Evolutionary conservation across 2,888 invertebrate genomes (phyloP).

Genomic region (Leistus spinibarbis): DNA sequence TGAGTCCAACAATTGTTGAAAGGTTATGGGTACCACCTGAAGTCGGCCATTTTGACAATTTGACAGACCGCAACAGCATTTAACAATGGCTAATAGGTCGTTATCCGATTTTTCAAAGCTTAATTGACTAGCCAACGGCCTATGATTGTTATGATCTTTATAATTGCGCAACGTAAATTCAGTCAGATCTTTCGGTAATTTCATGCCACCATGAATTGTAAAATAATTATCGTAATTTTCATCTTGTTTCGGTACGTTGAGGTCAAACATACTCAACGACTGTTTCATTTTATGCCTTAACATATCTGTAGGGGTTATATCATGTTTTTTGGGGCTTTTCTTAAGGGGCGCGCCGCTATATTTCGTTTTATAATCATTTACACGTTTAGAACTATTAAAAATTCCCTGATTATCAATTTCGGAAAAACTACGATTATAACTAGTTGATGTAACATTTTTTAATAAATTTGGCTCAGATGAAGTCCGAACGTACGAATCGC

Average conservation of each 20-base stretch:
- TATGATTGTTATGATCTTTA: conserved; percentile 20
- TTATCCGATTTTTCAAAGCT: conserved; percentile 11
- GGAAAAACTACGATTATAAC: conserved; percentile 22
- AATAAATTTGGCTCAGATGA: conserved; percentile 30
- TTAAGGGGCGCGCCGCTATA: background rate
- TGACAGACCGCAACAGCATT: conserved; percentile 32
- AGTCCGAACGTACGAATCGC: conserved; percentile 16
- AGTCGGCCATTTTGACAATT: conserved; percentile 34
- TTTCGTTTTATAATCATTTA: conserved; percentile 4
- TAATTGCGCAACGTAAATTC: conserved; percentile 36
- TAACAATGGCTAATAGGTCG: conserved; percentile 31
- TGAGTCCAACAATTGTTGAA: conserved; percentile 33
- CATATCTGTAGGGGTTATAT: conserved; percentile 44
- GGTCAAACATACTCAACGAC: conserved; percentile 52
- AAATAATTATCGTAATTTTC: conserved; percentile 52
- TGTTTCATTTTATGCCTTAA: conserved; percentile 53
- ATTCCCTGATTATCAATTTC: conserved; percentile 4
- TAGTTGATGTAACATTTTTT: conserved; percentile 2
- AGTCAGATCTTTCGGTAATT: conserved; percentile 41
- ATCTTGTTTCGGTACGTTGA: conserved; percentile 28
- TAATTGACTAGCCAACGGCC: background rate
- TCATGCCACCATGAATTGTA: conserved; percentile 54
- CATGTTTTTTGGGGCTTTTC: conserved; percentile 33
- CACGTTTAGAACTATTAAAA: conserved; percentile 1
- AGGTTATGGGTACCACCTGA: conserved; percentile 31